Base-by-base conservation (phyloP, 2,797 vertebrate genomes). In the Hirundo rustica region DNA sequence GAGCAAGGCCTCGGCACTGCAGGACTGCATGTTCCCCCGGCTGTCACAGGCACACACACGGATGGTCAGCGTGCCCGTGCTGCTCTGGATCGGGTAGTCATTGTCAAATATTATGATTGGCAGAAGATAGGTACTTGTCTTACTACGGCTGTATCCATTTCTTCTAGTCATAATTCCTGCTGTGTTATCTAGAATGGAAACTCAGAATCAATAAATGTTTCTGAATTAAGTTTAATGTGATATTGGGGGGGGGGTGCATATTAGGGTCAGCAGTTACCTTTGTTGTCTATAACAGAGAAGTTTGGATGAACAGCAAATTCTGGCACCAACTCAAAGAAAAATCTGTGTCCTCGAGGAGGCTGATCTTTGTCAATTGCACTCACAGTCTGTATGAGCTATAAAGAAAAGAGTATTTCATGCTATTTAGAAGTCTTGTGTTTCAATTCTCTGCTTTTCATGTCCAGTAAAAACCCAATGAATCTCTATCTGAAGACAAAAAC, bases 341-440 rank as follows among this genome's bases (percentile, higher is more conserved):
- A 99, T 96, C 98, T 99, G 94, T 99, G 99, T 84, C 99, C 99
- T 42, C 98, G 97, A 11, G 98, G 98, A 53, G 99, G 99, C 40
- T 99, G 99, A 22, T 99, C 99, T 71, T 99, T 99, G 97, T 99
- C 99, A 79, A 99, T 98, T 9, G 99, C 99, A 80, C 99, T 99
- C 96, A 99, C 98, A 7, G 99, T 99, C 97, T 99, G 99, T 96
- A 99, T 99, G 85, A 99, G 96, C 99, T 99, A 96, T 45, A 97
- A 97, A 78, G 40, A 79, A 86, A 93, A 71, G 22, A 91, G 16
- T 6, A 26, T 77, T 44, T 74, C 6, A 73, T 72, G 4, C 30
- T 76, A 34, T 30, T 93, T 86, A 27, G 51, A 80, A 48, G 66
- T 11, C 17, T n/a, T 38, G 1, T 54, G 7, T 72, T 88, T 87